These are phyloP conservation scores for Elmis aenea DNA, from an alignment of 2,888 invertebrate species.

Conservation along the genomic window DNA sequence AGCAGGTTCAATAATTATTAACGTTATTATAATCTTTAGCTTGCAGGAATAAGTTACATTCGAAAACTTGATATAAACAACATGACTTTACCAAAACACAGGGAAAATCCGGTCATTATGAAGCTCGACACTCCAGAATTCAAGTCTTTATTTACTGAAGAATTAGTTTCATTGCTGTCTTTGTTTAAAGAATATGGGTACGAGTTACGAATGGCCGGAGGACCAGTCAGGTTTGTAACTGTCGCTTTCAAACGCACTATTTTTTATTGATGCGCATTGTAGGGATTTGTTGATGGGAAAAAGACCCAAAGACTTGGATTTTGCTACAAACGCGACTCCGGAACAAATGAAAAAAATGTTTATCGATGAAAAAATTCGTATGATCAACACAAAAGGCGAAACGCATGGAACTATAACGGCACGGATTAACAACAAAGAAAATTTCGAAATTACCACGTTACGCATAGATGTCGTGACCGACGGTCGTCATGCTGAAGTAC, in stretches of 20 bases:
- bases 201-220: slow-evolving; percentile 93
- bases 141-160: slow-evolving; percentile 73
- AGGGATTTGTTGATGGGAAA: slow-evolving; percentile 76
- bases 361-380: slow-evolving; percentile 71
- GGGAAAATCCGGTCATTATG: slow-evolving; percentile 62
- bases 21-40: no score
- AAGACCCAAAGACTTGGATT: slow-evolving; percentile 88
- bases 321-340: slow-evolving; percentile 97
- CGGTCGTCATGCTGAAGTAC: slow-evolving; percentile 92
- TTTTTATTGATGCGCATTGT: slow-evolving; percentile 5
- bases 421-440: slow-evolving; percentile 88
- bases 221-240: slow-evolving; percentile 71
- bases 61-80: no score
- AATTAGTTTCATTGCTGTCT: slow-evolving; percentile 63
- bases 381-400: slow-evolving; percentile 90
- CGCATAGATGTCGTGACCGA: slow-evolving; percentile 88
- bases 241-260: no score
- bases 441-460: slow-evolving; percentile 91
- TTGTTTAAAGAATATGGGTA: slow-evolving; percentile 76
- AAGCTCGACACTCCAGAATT: slow-evolving; percentile 72
- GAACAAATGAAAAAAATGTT: slow-evolving; percentile 95
- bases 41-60: no score
- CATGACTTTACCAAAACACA: slow-evolving; percentile 42
- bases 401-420: slow-evolving; percentile 95
- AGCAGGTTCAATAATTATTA: no score